phyloP scores from a whole-genome alignment of 2,797 vertebrate species.

The Hemibagrus guttatus region DNA sequence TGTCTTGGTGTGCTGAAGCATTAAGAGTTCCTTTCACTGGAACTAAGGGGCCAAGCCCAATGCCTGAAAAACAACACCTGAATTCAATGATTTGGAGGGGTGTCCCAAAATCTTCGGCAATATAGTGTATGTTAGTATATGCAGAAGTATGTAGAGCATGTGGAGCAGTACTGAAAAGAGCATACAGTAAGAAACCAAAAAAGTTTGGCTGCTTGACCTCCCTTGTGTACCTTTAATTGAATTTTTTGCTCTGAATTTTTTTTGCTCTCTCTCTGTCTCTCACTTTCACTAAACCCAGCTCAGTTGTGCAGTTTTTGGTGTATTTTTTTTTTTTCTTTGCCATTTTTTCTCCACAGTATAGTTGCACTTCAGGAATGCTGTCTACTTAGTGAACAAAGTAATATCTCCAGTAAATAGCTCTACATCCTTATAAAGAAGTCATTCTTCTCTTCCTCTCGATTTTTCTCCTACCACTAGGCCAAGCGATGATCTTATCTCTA shows the following conservation, averaged over 20 bases:
- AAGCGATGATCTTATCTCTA: neutral
- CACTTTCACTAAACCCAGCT: slow-evolving; percentile 4
- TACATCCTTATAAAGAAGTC: neutral
- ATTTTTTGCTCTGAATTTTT: neutral
- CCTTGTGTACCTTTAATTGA: neutral
- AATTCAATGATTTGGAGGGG: no score
- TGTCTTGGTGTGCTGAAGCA: no score
- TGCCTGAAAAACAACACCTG: no score
- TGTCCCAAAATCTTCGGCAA: no score
- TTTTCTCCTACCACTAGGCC: neutral
- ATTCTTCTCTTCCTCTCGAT: neutral
- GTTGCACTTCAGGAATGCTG: neutral
- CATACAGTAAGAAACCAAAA: neutral
- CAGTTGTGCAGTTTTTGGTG: no score
- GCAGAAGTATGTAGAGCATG: no score
- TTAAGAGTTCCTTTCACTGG: no score
- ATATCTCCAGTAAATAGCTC: neutral
- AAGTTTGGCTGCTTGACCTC: neutral
- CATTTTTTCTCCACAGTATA: neutral
- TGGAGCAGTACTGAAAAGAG: neutral
- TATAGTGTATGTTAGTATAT: no score
- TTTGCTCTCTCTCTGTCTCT: no score
- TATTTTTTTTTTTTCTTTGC: neutral
- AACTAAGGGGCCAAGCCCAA: no score
- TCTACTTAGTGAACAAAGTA: neutral